A percentile compares a stretch with the other conserved stretches of the same genome.
Conservation (phyloP, 2,888 invertebrate species). For the Caenorhabditis zanzibari region DNA sequence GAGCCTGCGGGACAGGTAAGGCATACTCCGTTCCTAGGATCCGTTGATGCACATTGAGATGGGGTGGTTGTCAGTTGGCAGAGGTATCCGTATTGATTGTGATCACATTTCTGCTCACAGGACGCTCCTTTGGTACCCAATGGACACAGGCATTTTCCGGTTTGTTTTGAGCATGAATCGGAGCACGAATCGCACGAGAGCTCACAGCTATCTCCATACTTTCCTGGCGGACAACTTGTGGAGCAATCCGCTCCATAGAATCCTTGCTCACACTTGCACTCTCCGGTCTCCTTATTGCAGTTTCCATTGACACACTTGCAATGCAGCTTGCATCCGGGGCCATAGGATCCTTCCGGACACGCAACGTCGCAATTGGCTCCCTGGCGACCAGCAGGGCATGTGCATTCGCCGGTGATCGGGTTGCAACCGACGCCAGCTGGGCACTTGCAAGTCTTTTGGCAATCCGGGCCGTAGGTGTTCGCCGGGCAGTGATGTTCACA, state of each 20-base stretch:
- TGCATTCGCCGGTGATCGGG: constrained; percentile 76
- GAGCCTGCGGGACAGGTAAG: constrained; percentile 58
- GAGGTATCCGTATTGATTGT: constrained; percentile 72
- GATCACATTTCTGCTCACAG: constrained; percentile 76
- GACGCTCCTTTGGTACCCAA: constrained; percentile 74
- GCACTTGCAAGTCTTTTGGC: constrained; percentile 75
- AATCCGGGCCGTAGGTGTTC: constrained; percentile 69
- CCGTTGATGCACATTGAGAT: constrained; percentile 61
- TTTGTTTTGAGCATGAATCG: constrained; percentile 76
- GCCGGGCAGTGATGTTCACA: constrained; percentile 78
- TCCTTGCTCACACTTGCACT: constrained; percentile 72
- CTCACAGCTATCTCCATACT: constrained; percentile 72
- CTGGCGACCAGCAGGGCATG: constrained; percentile 76
- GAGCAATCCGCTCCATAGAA: constrained; percentile 72
- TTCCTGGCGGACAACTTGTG: constrained; percentile 65
- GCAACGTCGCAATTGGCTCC: constrained; percentile 75
- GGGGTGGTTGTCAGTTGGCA: constrained; percentile 73
- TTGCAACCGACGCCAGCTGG: constrained; percentile 77
- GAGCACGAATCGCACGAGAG: constrained; percentile 77
- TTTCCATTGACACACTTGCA: constrained; percentile 75
- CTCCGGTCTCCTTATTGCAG: constrained; percentile 71
- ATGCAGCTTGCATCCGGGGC: constrained; percentile 73
- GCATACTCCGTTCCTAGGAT: constrained; percentile 68
- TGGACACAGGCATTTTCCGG: constrained; percentile 74
- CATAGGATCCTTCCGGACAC: constrained; percentile 77